Percentiles rank a stretch among this genome's conserved stretches.
Evolutionary conservation across 1,140 invertebrate species (phyloP).

Genomic region (Diorhabda elongata): DNA sequence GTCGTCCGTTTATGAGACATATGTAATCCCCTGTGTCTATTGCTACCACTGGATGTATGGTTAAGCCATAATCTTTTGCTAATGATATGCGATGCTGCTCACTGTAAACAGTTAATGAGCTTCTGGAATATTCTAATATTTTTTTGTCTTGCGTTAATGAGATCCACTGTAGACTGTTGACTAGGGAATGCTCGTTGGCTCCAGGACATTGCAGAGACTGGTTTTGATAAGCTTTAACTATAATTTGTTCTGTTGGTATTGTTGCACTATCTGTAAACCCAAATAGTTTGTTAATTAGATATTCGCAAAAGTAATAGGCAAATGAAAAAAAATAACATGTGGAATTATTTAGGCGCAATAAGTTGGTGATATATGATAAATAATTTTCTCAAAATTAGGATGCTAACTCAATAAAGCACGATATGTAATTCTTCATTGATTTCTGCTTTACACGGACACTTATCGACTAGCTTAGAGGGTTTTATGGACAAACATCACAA

Average conservation of each 20-base stretch:
- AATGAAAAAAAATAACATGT: no score
- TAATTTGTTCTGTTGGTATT: slow-evolving; percentile 4
- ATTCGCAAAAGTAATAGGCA: no score
- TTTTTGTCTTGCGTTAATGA: slow-evolving; percentile 42
- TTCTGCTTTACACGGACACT: no score
- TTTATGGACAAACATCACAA: no score
- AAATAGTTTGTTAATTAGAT: neutral
- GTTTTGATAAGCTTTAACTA: slow-evolving; percentile 12
- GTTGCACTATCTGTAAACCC: slow-evolving; percentile 11
- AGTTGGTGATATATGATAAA: no score
- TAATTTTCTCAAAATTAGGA: no score
- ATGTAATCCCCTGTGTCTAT: slow-evolving; percentile 62
- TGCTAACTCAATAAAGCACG: no score
- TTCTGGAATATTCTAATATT: slow-evolving; percentile 53
- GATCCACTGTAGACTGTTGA: slow-evolving; percentile 60
- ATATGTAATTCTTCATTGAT: no score
- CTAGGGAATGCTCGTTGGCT: slow-evolving; percentile 59
- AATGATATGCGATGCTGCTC: slow-evolving; percentile 10
- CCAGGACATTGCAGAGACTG: slow-evolving; percentile 58
- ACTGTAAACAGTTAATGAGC: slow-evolving; percentile 55
- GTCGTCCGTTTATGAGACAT: slow-evolving; percentile 64
- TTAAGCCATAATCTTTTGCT: slow-evolving; percentile 52
- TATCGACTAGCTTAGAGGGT: no score
- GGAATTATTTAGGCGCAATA: no score
- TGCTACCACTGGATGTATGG: slow-evolving; percentile 58